phyloP scores from a whole-genome alignment of 2,888 invertebrate genomes.

The Anthophora plumipes region DNA sequence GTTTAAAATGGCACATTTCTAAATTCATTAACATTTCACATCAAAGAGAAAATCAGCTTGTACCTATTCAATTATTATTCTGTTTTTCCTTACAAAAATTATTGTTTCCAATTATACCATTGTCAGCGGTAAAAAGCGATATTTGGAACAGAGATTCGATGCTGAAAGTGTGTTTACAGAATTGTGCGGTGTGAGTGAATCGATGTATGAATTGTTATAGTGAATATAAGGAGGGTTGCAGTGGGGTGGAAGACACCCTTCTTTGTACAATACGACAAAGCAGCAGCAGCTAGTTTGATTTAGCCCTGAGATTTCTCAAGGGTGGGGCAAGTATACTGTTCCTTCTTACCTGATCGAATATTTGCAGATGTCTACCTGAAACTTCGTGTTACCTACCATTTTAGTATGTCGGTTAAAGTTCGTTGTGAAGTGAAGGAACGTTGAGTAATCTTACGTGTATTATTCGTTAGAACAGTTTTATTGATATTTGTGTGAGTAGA shows the following conservation, averaged over 20 bases:
- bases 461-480: neutral
- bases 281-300: conserved; percentile 13
- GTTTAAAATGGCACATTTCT: too few relatives aligned
- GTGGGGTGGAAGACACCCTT: conserved; percentile 7
- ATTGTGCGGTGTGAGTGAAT: neutral
- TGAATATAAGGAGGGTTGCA: neutral
- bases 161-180: neutral
- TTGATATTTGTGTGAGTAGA: neutral
- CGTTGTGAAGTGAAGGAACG: neutral
- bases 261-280: conserved; percentile 4
- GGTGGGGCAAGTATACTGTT: conserved; percentile 8
- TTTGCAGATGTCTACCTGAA: conserved; percentile 34
- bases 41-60: too few relatives aligned
- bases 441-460: neutral
- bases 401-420: neutral
- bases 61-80: too few relatives aligned
- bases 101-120: too few relatives aligned
- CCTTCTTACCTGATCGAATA: conserved; percentile 2
- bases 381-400: neutral
- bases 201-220: neutral
- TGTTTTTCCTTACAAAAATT: too few relatives aligned
- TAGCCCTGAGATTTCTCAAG: neutral
- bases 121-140: too few relatives aligned
- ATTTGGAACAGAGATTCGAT: neutral
- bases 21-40: too few relatives aligned